Base-by-base conservation (phyloP, 2,797 vertebrate genomes). In the Galagoides demidoff region DNA sequence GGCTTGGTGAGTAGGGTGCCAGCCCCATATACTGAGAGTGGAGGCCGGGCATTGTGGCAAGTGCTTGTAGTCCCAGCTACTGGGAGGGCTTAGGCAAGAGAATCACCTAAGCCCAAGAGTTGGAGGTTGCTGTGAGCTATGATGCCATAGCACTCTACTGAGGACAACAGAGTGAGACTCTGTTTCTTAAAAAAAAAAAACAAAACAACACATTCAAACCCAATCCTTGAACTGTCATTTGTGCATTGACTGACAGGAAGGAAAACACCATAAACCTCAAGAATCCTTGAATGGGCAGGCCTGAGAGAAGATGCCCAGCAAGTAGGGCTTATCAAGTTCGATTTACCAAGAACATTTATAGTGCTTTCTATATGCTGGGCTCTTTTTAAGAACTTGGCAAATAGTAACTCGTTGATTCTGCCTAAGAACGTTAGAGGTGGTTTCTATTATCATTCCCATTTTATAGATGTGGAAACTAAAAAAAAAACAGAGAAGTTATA, bases 401-500 rank as follows among this genome's bases (percentile, higher is more conserved):
- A 66, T 31, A n/a, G 23, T 55, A 79, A 63, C 37, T 92, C 7
- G 19, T 12, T 77, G 49, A 52, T 27, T 61, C 23, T 19, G n/a
- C 29, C 61, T 64, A 70, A 89, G 57, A 92, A 34, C 37, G 25
- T 43, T 79, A 39, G 9, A 74, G 43, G 63, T 84, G 5, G 3
- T 68, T 86, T 63, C 64, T 59, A 63, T 77, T 83, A 73, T 19
- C 64, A 31, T 88, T 93, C 25, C 61, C 27, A 83, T 78, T 85
- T 85, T 61, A 89, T 11, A 37, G 64, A 55, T 61, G 45, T 74
- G 39, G 71, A 63, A 83, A 55, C 34, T 61, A 19, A 85, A 92
- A 94, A 85, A 92, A 94, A 94, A 85, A 20, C 23, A 59, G 52
- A 66, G 34, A 85, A 64, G 73, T 68, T 86, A 34, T 37, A 16